Evolutionary conservation across 2,888 invertebrate genomes (phyloP), one percentile per base, ranked within the genome.

Genomic region (Agrotis segetum): DNA sequence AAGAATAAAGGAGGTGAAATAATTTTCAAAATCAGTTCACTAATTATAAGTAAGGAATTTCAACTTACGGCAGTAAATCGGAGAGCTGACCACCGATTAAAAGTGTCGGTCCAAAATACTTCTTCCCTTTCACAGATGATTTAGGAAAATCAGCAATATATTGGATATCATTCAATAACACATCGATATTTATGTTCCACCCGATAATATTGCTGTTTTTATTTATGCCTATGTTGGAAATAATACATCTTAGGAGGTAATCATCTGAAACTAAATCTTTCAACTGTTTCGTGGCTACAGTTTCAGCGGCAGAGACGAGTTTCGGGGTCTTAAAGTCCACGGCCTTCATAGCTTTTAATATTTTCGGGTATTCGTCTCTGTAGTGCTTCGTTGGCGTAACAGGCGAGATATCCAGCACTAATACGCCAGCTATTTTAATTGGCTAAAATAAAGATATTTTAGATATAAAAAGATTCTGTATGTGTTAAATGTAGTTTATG

Each of bases 11-110:
- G 9, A 40, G 40, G 40, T 40, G 11, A 40, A 34, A 34, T 34
- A 34, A 7, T 34, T 34, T 34, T 34, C 34, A 34, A 34, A 34
- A 34, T 34, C 34, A 34, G 34, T 34, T 34, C 34, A 34, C 34
- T 34, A 6, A 34, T n/a, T 13, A 34, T 56, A 62, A 44, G 40
- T n/a, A 63, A 29, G 44, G 9, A 66, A 34, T 14, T 46, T 56
- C 14, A 63, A 92, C 96, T 96, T 95, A 98, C 98, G 96, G 97
- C 81, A 99, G 96, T 90, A 97, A 98, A 85, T 97, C 97, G 0
- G 99, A 99, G 1, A 97, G 92, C n/a, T 96, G 97, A 44, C 99
- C 99, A 58, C 97, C 98, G 50, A 99, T 95, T 89, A 99, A 99
- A 21, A 98, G 90, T 0, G 98, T 97, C 0, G 98, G 98, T 0